Evolutionary conservation across 1,140 invertebrate species (phyloP), one percentile per base, ranked within the genome.

Genomic region (Hyles vespertilio): DNA sequence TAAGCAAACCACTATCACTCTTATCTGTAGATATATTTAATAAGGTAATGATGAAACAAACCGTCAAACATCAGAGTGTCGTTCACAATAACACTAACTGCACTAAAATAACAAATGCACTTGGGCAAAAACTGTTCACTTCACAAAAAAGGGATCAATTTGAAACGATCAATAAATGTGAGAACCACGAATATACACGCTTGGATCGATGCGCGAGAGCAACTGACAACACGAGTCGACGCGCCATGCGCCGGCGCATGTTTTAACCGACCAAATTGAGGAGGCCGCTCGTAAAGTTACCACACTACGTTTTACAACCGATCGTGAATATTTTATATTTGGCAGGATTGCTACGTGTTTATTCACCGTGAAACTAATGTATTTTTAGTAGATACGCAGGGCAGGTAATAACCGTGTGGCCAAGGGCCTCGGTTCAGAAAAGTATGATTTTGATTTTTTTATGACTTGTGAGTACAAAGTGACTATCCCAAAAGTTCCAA

Each of bases 341-440:
- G 53, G 61, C 47, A 22, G 69, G 56, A 5, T 77, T 48, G 43
- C 22, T 22, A 34, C 56, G 51, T 85, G 81, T 84, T 87, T 84
- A 84, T 85, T 72, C 77, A 82, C 68, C 74, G 73, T 82, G 73
- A 71, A 77, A 74, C 70, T 63, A 67, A 74, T 77, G 72, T 87
- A 87, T 84, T 87, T 87, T 84, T 87, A 87, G 82, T 77, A 77
- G 77, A 80, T 72, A 79, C 63, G 70, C 69, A 78, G 74, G 70
- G 72, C 81, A 87, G 84, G 84, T 87, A 84, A 78, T 61, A 51
- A 74, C 71, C 77, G 62, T 68, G 81, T 75, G 78, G 74, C 81
- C 77, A 81, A 85, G 82, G 79, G 81, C 74, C 79, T 67, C 56
- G 54, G 67, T 78, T 72, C 51, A 67, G 65, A 69, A 69, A 66